phyloP scores from a whole-genome alignment of 2,797 vertebrate genomes.

The Podargus strigoides region DNA sequence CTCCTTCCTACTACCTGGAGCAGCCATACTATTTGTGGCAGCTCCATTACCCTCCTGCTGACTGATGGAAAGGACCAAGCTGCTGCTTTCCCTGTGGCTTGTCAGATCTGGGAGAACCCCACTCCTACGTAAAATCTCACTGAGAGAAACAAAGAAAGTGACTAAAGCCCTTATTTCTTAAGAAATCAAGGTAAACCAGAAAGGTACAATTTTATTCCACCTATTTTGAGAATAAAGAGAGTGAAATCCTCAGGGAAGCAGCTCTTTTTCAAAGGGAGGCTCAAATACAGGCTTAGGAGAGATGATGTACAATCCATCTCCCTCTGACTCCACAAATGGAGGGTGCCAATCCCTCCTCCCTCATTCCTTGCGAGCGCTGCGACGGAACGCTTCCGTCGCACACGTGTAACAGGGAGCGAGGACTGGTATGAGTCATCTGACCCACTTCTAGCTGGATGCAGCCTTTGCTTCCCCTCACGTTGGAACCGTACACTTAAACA shows the following conservation, averaged over 20 bases:
- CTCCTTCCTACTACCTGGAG: neutral
- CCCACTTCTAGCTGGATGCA: conserved; percentile 16
- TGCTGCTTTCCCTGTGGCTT: neutral
- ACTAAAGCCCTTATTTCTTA: neutral
- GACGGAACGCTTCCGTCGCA: neutral
- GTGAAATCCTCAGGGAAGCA: neutral
- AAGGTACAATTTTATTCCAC: neutral
- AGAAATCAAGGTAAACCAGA: neutral
- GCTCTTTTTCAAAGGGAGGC: neutral
- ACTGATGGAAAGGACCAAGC: neutral
- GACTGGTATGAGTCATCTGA: conserved; percentile 28
- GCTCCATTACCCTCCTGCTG: neutral
- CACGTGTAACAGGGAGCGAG: neutral
- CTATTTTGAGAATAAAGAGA: neutral
- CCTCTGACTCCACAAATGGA: neutral
- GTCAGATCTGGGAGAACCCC: neutral
- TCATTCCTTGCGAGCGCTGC: neutral
- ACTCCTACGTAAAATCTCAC: rapidly evolving
- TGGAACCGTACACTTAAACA: neutral
- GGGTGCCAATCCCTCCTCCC: neutral
- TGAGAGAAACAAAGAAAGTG: neutral
- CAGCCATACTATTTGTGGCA: neutral
- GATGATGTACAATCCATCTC: rapidly evolving
- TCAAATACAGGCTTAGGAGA: neutral
- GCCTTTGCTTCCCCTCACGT: neutral